These are phyloP conservation scores for Megaceryle alcyon DNA, from an alignment of 2,797 vertebrate species.

Conservation along the genomic window DNA sequence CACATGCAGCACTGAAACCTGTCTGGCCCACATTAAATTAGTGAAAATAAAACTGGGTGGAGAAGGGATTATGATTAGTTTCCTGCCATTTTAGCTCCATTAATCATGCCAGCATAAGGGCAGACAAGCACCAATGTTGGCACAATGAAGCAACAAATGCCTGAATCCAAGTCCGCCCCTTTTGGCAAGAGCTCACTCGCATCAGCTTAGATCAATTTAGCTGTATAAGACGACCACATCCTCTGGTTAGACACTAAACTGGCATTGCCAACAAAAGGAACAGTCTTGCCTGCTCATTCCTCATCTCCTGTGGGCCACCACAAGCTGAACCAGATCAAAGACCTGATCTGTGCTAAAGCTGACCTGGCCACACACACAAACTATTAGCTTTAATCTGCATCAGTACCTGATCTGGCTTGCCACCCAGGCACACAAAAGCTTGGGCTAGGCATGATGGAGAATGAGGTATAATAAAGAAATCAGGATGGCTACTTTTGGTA, in stretches of 20 bases:
- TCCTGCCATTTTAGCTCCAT: not conserved
- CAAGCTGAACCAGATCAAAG: not conserved
- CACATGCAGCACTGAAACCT: not conserved
- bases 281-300: not conserved
- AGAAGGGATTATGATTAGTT: not conserved
- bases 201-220: not conserved
- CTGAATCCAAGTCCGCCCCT: not conserved
- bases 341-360: not conserved
- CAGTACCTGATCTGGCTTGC: not conserved
- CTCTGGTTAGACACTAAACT: not conserved
- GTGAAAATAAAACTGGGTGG: not conserved
- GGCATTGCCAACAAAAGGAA: not conserved
- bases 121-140: not conserved
- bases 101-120: not conserved
- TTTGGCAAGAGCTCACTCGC: not conserved
- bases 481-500: not conserved
- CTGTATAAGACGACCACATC: slow-evolving; percentile 18
- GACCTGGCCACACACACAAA: not conserved
- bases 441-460: not conserved
- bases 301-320: not conserved
- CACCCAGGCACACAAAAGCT: not conserved
- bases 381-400: not conserved
- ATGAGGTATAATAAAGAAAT: not conserved
- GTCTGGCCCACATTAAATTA: not conserved
- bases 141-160: not conserved